Conservation (phyloP, 2,888 invertebrate genomes). For the Sphecodes monilicornis region DNA sequence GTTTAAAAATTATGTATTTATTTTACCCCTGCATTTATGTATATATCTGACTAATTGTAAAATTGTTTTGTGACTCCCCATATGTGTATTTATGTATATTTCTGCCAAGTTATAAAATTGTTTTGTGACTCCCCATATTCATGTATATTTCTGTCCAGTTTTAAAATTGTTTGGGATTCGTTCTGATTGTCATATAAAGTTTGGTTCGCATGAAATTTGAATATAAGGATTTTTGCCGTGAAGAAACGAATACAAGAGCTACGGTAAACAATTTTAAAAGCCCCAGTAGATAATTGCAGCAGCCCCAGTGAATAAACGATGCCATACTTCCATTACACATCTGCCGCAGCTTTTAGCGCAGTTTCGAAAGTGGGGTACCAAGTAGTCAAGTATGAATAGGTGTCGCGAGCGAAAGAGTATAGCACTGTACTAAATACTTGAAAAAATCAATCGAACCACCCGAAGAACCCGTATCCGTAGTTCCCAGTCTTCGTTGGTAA, state of each 20-base stretch:
- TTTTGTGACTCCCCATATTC: not conserved
- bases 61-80: not conserved
- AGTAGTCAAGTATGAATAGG: constrained; percentile 57
- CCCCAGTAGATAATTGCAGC: not conserved
- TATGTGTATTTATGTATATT: not conserved
- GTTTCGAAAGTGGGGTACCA: constrained; percentile 64
- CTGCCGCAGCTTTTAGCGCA: not conserved
- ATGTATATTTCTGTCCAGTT: not conserved
- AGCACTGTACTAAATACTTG: not conserved
- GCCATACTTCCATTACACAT: not conserved
- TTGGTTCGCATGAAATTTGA: not conserved
- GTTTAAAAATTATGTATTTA: no score
- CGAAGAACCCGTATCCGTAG: not conserved
- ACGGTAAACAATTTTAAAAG: not conserved
- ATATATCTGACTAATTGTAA: no score
- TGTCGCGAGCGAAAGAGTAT: constrained; percentile 42
- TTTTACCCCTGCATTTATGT: no score
- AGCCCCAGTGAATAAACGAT: not conserved
- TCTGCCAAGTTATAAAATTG: not conserved
- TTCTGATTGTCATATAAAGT: not conserved
- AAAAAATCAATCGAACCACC: constrained; percentile 23
- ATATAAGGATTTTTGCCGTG: not conserved
- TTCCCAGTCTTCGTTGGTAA: not conserved
- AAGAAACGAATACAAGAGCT: not conserved
- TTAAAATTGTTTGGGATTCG: not conserved